Percentiles rank a stretch among this genome's conserved stretches.
Evolutionary conservation across 92 coral and sea anemone species (phyloP).

Genomic region (Metridium senile): DNA sequence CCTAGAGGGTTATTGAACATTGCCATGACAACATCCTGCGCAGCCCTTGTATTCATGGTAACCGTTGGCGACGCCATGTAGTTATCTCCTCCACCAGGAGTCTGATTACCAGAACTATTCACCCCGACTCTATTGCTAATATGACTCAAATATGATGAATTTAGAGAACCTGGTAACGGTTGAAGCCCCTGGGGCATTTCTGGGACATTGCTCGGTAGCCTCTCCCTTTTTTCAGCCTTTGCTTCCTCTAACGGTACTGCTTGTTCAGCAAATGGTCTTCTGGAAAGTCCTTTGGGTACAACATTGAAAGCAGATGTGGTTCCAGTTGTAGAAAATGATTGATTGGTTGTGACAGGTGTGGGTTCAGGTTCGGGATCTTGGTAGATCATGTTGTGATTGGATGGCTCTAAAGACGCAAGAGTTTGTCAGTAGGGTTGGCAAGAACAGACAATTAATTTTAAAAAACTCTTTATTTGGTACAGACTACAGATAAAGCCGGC

Average conservation of each 20-base stretch:
- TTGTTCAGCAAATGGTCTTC: slow-evolving; percentile 2
- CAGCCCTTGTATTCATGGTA: slow-evolving; percentile 81
- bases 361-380: not conserved
- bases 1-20: slow-evolving; percentile 87
- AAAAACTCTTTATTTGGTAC: too few species aligned
- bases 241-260: not conserved
- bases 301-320: slow-evolving; percentile 35
- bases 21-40: slow-evolving; percentile 75
- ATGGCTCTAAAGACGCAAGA: not conserved
- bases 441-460: too few species aligned
- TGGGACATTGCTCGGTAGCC: slow-evolving; percentile 10
- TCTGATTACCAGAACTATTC: not conserved
- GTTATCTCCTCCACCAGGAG: slow-evolving; percentile 3
- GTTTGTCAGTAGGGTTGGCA: not conserved
- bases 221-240: not conserved
- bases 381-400: not conserved
- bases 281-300: slow-evolving; percentile 8
- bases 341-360: not conserved
- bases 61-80: slow-evolving; percentile 31
- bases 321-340: not conserved
- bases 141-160: not conserved
- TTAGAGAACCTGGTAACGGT: not conserved
- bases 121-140: slow-evolving; percentile 2
- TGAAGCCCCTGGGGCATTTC: slow-evolving; percentile 7
- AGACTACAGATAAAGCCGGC: too few species aligned